Base-by-base conservation (phyloP, 2,888 invertebrate genomes). In the Drosophila maculinotata region DNA sequence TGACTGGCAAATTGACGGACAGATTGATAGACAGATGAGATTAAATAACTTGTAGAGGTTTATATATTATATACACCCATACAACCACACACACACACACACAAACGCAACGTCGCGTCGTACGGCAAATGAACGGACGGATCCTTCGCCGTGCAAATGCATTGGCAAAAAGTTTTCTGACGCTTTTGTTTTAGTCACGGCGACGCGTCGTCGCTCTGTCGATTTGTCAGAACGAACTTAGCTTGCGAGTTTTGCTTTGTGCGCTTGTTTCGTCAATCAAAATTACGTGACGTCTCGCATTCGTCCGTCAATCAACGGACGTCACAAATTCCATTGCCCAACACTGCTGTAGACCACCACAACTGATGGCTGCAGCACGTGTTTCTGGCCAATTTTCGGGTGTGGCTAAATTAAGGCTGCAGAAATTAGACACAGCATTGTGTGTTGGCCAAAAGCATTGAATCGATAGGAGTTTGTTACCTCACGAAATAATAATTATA, bases 21-120 rank as follows among this genome's bases (percentile, higher is more conserved):
- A 91, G 89, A 83, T 89, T 90, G 91, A 91, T 90, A 89, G 91
- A 91, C 91, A 90, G 91, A 90, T 90, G 87, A 89, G 89, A 91
- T 90, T 90, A 91, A 91, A 90, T 90, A 90, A 90, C 90, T 89
- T 89, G 90, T 83, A 89, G 77, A 82, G 88, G 78, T 87, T 87
- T 76, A 79, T 75, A 67, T 64, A 54, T 48, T 3, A 57, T 51
- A 79, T 80, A 81, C 64, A 72, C 60, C 49, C 23, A 20, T 20
- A 62, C 30, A 28, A 17, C 51, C 28, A 17, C 28, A 60, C 26
- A 39, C 41, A 36, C 14, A 33, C n/a, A 31, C 35, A 53, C 15
- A 54, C 33, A 53, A 14, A 58, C 48, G 36, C 54, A 53, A 20
- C 28, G 25, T 38, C 64, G 77, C 75, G 69, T n/a, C 80, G 69